phyloP scores from a whole-genome alignment of 1,140 invertebrate genomes.

The Leguminivora glycinivorella region DNA sequence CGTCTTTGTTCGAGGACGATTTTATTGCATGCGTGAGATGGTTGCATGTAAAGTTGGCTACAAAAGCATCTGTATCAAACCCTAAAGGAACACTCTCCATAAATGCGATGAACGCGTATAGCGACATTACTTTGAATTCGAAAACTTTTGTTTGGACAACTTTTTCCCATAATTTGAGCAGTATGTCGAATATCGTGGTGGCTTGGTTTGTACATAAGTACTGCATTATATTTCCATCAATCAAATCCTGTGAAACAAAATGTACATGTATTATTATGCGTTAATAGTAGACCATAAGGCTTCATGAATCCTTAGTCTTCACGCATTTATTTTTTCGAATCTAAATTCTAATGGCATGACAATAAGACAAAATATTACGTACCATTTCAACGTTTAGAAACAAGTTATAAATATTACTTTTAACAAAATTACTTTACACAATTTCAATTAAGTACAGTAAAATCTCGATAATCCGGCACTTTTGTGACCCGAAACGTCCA shows the following conservation, averaged over 20 bases:
- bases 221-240: conserved; percentile 57
- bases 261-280: conserved; percentile 18
- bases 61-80: conserved; percentile 54
- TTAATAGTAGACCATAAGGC: background rate
- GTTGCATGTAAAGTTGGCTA: conserved; percentile 61
- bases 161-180: conserved; percentile 62
- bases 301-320: conserved; percentile 3
- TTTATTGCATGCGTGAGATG: conserved; percentile 55
- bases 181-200: conserved; percentile 57
- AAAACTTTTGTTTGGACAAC: conserved; percentile 55
- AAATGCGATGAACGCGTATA: conserved; percentile 62
- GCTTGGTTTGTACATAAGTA: conserved; percentile 68
- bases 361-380: too few species aligned
- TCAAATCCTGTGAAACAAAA: conserved; percentile 58
- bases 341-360: too few species aligned
- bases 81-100: conserved; percentile 56
- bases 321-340: too few species aligned
- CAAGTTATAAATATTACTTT: too few species aligned
- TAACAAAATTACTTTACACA: too few species aligned
- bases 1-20: conserved; percentile 41
- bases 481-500: too few species aligned
- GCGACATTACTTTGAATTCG: conserved; percentile 49
- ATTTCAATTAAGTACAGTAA: too few species aligned
- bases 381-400: too few species aligned
- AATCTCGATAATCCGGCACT: too few species aligned